Percentiles rank a stretch among this genome's conserved stretches.
phyloP scores from a whole-genome alignment of 2,113 vertebrate species.

The Rostratula benghalensis region DNA sequence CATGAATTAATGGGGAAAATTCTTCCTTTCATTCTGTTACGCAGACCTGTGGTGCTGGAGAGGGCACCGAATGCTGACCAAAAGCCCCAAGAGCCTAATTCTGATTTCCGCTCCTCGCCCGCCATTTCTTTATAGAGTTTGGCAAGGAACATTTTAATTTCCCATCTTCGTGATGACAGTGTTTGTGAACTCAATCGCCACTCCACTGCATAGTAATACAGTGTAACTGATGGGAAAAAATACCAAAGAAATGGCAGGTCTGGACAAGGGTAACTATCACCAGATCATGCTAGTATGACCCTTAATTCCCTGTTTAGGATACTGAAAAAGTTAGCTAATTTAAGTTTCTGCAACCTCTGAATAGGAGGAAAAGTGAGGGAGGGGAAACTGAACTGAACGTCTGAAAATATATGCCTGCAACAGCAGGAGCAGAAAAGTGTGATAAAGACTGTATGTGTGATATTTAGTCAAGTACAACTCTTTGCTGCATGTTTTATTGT shows the following conservation, averaged over 20 bases:
- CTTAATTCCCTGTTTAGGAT: background rate
- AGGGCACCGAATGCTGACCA: background rate
- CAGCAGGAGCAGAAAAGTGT: background rate
- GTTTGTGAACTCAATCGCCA: background rate
- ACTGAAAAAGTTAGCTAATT: background rate
- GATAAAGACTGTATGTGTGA: background rate
- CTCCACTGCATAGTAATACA: background rate
- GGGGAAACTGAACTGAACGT: background rate
- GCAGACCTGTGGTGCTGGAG: background rate
- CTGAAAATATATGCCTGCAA: background rate
- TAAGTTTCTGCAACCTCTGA: background rate
- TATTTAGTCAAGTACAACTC: background rate
- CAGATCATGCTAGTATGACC: background rate
- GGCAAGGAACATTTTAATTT: background rate
- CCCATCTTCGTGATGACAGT: background rate
- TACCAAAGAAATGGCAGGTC: background rate
- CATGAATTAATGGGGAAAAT: conserved; percentile 9
- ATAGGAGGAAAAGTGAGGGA: background rate
- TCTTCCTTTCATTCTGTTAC: background rate
- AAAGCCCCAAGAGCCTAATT: background rate
- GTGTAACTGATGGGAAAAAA: background rate
- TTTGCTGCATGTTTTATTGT: background rate
- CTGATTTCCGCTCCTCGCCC: background rate
- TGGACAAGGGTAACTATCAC: background rate
- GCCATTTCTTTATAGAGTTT: background rate